phyloP scores from a whole-genome alignment of 2,797 vertebrate genomes.

The Hephaestus fuliginosus region DNA sequence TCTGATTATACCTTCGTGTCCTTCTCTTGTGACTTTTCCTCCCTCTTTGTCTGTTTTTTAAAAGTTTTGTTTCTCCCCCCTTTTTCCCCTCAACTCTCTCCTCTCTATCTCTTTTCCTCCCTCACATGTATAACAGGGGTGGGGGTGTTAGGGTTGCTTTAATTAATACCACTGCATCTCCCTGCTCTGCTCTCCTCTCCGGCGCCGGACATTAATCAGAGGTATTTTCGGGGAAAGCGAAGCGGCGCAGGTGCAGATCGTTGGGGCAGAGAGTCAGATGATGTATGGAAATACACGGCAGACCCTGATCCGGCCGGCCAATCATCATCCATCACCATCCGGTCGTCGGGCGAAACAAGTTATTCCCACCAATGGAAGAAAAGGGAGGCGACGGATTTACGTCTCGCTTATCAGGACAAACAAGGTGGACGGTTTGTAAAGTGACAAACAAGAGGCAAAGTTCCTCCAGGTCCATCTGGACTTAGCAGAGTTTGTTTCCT shows the following conservation, averaged over 20 bases:
- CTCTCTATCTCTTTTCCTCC: constrained; percentile 9
- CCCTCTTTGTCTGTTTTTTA: not conserved
- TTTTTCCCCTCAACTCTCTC: not conserved
- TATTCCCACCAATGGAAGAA: constrained; percentile 72
- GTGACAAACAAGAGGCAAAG: constrained; percentile 38
- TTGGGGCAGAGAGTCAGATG: constrained; percentile 73
- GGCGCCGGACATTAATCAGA: constrained; percentile 81
- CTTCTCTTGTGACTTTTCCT: not conserved
- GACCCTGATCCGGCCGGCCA: constrained; percentile 79
- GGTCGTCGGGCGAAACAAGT: constrained; percentile 70
- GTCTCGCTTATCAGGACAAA: constrained; percentile 54
- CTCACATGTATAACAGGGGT: constrained; percentile 34
- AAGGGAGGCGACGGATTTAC: constrained; percentile 54
- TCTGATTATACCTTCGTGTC: not conserved
- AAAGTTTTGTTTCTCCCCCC: constrained; percentile 17
- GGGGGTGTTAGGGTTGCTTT: constrained; percentile 61
- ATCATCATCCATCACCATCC: constrained; percentile 82
- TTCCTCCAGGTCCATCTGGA: constrained; percentile 46
- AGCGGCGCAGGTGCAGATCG: constrained; percentile 79
- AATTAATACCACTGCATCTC: constrained; percentile 80
- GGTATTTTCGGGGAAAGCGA: constrained; percentile 80
- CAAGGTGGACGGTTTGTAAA: constrained; percentile 59
- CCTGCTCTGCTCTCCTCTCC: constrained; percentile 62
- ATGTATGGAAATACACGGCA: constrained; percentile 81
- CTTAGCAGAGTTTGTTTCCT: not conserved